Conservation (phyloP, 2,888 invertebrate species). For the Drosophila sordidapex region DNA sequence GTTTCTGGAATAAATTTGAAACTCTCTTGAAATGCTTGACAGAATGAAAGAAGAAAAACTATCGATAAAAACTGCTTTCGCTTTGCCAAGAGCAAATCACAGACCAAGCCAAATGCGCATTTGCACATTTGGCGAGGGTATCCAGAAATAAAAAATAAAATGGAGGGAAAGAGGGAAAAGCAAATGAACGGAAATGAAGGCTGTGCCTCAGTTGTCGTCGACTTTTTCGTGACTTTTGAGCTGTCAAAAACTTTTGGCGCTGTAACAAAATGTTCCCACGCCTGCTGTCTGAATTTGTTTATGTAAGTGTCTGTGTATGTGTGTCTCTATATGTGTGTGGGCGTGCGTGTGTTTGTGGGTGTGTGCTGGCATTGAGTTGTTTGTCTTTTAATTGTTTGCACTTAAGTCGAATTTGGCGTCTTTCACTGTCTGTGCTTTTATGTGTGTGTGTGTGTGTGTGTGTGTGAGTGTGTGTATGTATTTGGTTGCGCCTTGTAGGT, state of each 20-base stretch:
- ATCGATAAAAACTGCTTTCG: neutral
- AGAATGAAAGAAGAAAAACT: neutral
- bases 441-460: slow-evolving; percentile 18
- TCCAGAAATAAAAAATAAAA: slow-evolving; percentile 24
- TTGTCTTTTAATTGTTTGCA: slow-evolving; percentile 80
- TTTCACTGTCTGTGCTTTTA: slow-evolving; percentile 46
- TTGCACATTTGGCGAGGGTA: slow-evolving; percentile 32
- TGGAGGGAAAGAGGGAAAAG: neutral
- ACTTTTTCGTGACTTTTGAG: slow-evolving; percentile 65
- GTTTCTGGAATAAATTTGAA: neutral
- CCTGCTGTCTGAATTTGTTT: slow-evolving; percentile 24
- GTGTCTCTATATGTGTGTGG: neutral
- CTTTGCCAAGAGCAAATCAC: neutral
- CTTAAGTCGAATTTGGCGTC: slow-evolving; percentile 68
- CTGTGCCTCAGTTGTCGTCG: slow-evolving; percentile 63
- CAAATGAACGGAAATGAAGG: slow-evolving; percentile 38
- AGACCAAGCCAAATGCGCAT: slow-evolving; percentile 5
- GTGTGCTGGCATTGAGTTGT: slow-evolving; percentile 67
- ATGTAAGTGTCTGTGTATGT: slow-evolving; percentile 5
- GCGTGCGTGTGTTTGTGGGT: slow-evolving; percentile 10
- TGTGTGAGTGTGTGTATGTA: slow-evolving; percentile 27
- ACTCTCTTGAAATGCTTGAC: neutral
- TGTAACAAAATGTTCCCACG: slow-evolving; percentile 60
- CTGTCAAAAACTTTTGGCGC: slow-evolving; percentile 67
- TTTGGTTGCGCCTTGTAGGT: slow-evolving; percentile 48